Evolutionary conservation across 2,888 invertebrate species (phyloP), one percentile per base, ranked within the genome.

Genomic region (Unio delphinus): DNA sequence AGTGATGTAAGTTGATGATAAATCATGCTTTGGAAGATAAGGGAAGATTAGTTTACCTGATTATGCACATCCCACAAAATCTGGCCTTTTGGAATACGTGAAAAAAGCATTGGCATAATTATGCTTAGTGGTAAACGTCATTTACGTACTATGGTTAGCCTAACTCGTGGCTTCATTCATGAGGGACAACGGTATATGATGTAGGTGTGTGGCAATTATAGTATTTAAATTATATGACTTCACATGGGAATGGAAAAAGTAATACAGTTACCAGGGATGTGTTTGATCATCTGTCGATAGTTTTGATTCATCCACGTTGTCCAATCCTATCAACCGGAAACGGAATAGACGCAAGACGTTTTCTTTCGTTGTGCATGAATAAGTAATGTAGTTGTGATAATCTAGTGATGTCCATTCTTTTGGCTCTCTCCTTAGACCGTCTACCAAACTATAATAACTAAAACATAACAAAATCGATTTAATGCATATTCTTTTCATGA

Each of bases 301-400:
- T 57, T 69, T 64, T 18, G 45, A 45, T 45, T 72, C 69, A 3
- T 64, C 63, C 3, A 57, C 58, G 56, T 76, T 74, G 57, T 69
- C 67, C 61, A 62, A 26, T 15, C 76, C 76, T 59, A 68, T 68
- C 28, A 76, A 64, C 62, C 76, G 74, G 45, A 76, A 76, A 60
- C 76, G 56, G 7, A 72, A 60, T 3, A 72, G 23, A 55, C 69
- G 70, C n/a, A 45, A 34, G 1, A 67, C 69, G 23, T 62, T 68
- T 4, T 63, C 63, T 18, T 68, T 70, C 4, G 64, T 65, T 15
- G 67, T 58, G 34, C 66, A 60, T 23, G 67, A 45, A 45, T 45
- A 76, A 18, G 74, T 76, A 60, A 64, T 65, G 57, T 76, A 69
- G 65, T 69, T 73, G 45, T 74, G 59, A 59, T 76, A 76, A 34